Base-by-base conservation (phyloP, 1,140 invertebrate genomes). In the Nasonia giraulti region DNA sequence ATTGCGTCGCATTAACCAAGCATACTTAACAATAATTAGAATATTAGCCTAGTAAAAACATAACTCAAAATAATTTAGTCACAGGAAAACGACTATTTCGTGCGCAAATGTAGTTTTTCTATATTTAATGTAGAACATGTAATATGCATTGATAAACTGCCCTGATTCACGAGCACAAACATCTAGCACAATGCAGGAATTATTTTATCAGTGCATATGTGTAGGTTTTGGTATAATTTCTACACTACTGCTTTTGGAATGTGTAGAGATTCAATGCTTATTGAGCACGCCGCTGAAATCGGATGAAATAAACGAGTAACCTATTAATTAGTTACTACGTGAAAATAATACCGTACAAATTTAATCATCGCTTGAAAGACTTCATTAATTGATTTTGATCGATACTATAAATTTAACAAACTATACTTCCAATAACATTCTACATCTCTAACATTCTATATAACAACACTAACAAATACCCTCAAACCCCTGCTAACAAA, bases 1-100 rank as follows among this genome's bases (percentile, higher is more conserved):
- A 83, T 69, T 73, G 47, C 31, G 50, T 75, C 71, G 66, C 75
- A 78, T 83, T 83, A 83, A 83, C 82, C 62, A 83, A 78, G 7
- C 62, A 76, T 77, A 66, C 2, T 27, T 74, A 17, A 74, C 12
- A 33, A 82, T 55, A 44, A 6, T 6, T 37, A 37, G 33, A 3
- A 37, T 37, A 37, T 37, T 82, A 55, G 27, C 7, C 1, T 69
- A 31, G 27, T 71, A 17, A 73, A 47, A 40, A 47, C 17, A 44
- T 2, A 55, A 44, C 40, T 44, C 31, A 33, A 20, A 62, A 20
- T 76, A 33, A 78, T 20, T 62, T 62, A 66, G 31, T 2, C 20
- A 62, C n/a, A 62, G 7, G 23, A 14, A 77, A 62, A 5, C 17
- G 14, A 62, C n/a, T 62, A n/a, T 62, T 6, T 7, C 17, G 20